These are phyloP conservation scores for Zonotrichia albicollis DNA, from an alignment of 2,797 vertebrate species.

Conservation along the genomic window DNA sequence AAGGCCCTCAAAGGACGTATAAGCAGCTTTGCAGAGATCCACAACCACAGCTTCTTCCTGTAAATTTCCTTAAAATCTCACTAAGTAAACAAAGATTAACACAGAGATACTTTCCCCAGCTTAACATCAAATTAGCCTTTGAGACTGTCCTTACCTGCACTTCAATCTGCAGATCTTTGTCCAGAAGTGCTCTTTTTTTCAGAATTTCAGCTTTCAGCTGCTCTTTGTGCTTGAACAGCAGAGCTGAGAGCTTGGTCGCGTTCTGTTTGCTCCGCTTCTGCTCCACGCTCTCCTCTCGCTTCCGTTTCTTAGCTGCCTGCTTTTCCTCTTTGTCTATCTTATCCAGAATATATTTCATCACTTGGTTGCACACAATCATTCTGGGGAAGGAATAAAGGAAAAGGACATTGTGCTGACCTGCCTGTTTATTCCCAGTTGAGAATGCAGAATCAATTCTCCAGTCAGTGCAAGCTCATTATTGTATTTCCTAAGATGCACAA, in stretches of 20 bases:
- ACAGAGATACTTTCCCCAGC: not conserved
- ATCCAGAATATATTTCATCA: constrained; percentile 98
- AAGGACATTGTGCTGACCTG: not conserved
- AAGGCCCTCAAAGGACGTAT: not conserved
- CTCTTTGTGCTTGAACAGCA: constrained; percentile 96
- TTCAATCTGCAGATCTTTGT: constrained; percentile 93
- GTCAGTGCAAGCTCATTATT: not conserved
- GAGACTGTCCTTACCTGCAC: constrained; percentile 84
- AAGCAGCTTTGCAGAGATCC: not conserved
- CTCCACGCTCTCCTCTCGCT: constrained; percentile 93
- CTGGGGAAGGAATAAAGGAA: constrained; percentile 76
- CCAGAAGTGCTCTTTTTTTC: constrained; percentile 92
- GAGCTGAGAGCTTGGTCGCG: constrained; percentile 89
- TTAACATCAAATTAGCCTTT: not conserved
- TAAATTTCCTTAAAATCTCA: not conserved
- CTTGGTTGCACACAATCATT: constrained; percentile 98
- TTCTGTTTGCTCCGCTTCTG: constrained; percentile 92
- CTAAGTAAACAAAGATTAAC: not conserved
- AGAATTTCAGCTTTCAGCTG: constrained; percentile 94
- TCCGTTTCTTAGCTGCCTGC: constrained; percentile 90
- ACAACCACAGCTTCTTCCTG: not conserved
- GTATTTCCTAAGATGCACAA: not conserved
- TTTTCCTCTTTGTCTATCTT: constrained; percentile 97
- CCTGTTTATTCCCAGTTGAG: not conserved
- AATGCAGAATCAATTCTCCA: not conserved